These are phyloP conservation scores for Varecia variegata DNA, from an alignment of 2,797 vertebrate species.

Conservation along the genomic window DNA sequence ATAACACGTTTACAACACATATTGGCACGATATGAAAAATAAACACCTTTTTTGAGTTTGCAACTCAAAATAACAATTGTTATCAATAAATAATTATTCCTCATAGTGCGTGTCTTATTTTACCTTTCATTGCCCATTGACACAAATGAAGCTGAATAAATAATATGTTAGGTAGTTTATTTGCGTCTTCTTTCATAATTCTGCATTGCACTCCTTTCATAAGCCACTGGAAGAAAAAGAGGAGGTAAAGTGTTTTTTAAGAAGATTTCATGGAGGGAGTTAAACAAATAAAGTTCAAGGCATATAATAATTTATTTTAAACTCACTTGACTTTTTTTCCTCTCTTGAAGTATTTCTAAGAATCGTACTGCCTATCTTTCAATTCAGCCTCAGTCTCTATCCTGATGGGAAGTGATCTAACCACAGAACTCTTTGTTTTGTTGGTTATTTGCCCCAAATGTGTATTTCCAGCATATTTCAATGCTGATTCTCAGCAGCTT, in stretches of 20 bases:
- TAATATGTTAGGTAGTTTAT: slow-evolving; percentile 68
- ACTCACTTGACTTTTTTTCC: neutral
- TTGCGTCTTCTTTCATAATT: slow-evolving; percentile 86
- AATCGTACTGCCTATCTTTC: neutral
- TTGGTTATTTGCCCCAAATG: neutral
- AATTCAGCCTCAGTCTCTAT: neutral
- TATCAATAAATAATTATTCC: slow-evolving; percentile 86
- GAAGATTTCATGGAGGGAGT: neutral
- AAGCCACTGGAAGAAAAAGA: slow-evolving; percentile 82
- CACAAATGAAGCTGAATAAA: slow-evolving; percentile 81
- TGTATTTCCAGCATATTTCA: neutral
- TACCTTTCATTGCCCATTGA: slow-evolving; percentile 79
- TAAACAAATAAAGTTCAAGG: neutral
- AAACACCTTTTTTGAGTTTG: slow-evolving; percentile 83
- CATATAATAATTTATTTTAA: neutral
- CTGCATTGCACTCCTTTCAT: slow-evolving; percentile 84
- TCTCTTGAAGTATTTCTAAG: neutral
- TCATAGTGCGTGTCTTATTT: slow-evolving; percentile 80
- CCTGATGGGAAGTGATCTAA: neutral
- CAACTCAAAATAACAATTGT: slow-evolving; percentile 78
- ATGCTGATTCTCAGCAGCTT: neutral
- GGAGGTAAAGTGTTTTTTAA: neutral
- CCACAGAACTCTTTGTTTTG: neutral
- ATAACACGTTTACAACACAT: slow-evolving; percentile 76
- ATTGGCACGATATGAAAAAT: slow-evolving; percentile 86